Evolutionary conservation across 1,140 invertebrate genomes (phyloP), one percentile per base, ranked within the genome.

Genomic region (Meteorus sp.): DNA sequence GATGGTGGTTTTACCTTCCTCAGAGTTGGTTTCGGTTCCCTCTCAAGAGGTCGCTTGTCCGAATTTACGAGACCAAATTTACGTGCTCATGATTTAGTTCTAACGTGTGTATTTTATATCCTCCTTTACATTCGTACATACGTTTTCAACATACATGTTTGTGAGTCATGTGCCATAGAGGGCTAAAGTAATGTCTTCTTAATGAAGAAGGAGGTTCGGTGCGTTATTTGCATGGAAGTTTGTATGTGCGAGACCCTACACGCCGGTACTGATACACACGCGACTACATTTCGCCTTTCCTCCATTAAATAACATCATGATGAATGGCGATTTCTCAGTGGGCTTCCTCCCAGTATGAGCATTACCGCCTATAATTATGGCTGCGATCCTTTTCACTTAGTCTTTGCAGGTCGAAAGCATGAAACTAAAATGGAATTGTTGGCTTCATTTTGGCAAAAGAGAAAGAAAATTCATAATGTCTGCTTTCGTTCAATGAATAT

Each of bases 201-300:
- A 54, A 57, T 62, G 56, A 62, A 62, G 55, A 55, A 58, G 37
- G 51, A 44, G n/a, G n/a, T n/a, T n/a, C n/a, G n/a, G n/a, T n/a
- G n/a, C n/a, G n/a, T 4, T 7, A 25, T 48, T 13, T 27, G 15
- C 19, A n/a, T 29, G 7, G 19, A 8, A n/a, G 31, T 22, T 1
- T 1, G 25, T 19, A 8, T 11, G 6, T 31, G 20, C 15, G 3
- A 7, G 2, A 25, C 20, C 7, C 31, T 11, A 11, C 20, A 11
- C 19, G 23, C 15, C 2, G n/a, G 15, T 52, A 52, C 50, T 52
- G 39, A 35, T 35, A 15, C 50, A 37, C 50, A 27, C 39, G 31
- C 13, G 25, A 22, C 2, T 31, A 3, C 22, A n/a, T n/a, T n/a
- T n/a, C n/a, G n/a, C n/a, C n/a, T n/a, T n/a, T n/a, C n/a, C n/a